Base-by-base conservation (phyloP, 2,888 invertebrate genomes). In the Alviniconcha strummeri region DNA sequence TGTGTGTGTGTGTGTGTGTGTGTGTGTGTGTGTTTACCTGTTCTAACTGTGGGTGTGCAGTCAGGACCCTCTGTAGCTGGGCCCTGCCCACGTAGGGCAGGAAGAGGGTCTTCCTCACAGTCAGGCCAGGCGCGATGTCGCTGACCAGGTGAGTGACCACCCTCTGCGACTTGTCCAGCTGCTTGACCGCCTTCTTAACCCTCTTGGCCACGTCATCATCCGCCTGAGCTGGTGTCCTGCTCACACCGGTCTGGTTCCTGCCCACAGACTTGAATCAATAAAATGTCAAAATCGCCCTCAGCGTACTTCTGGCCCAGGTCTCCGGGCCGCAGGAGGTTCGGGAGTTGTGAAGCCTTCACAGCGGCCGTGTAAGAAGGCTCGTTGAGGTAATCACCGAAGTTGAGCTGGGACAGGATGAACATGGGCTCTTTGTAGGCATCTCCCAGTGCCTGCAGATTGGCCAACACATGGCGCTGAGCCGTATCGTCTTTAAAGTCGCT, bases 331-430 rank as follows among this genome's bases (percentile, higher is more conserved):
- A 13, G 64, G 13, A 80, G n/a, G 13, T n/a, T 7, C 19, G 60
- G 13, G 64, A 36, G 36, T 36, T 36, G 36, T 36, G 36, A 36
- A 36, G 36, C 36, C 36, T 36, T 36, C 36, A 36, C 60, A 9
- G 80, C 54, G 36, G 67, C 36, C 13, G 80, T 69, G 69, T 69
- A 69, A 4, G 69, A 80, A 15, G 67, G 36, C 36, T 36, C 69
- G 69, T 80, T 80, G 67, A 67, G 69, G 69, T 80, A 80, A 69
- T 69, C 60, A 9, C 13, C 19, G 55, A 69, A 80, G 80, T 69
- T 67, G 52, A 80, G 69, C 69, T 80, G 80, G 17, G 80, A 80
- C 6, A 80, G 4, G 80, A 80, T 17, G 69, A 80, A 80, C 80
- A 80, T 80, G 52, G 60, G 17, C 52, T 80, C 80, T 15, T 36